These are phyloP conservation scores for Sarcophaga subvicina DNA, from an alignment of 2,888 invertebrate genomes.

Conservation along the genomic window DNA sequence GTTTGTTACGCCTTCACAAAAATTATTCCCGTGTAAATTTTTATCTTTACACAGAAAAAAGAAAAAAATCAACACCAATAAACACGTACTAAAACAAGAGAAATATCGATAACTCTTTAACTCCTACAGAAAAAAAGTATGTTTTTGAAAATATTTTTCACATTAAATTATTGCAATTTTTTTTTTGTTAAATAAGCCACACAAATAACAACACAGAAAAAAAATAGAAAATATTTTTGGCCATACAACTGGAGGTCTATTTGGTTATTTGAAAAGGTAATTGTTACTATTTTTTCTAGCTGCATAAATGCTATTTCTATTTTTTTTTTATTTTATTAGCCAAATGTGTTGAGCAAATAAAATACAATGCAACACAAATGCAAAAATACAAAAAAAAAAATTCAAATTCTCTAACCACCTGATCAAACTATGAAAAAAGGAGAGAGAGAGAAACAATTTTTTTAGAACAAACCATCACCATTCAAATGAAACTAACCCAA, in stretches of 20 bases:
- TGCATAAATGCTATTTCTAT: no score
- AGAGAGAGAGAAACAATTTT: not conserved
- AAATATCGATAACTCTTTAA: slow-evolving; percentile 8
- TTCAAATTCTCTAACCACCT: not conserved
- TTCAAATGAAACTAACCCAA: not conserved
- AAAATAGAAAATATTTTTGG: not conserved
- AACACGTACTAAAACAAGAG: slow-evolving; percentile 15
- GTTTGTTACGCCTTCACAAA: no score
- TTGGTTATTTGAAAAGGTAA: not conserved
- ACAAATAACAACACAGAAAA: not conserved
- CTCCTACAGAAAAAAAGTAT: not conserved
- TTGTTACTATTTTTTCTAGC: not conserved
- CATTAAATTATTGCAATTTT: slow-evolving; percentile 17
- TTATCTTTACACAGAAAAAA: not conserved
- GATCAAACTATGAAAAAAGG: not conserved
- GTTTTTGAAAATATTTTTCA: slow-evolving; percentile 22
- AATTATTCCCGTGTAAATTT: no score
- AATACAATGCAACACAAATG: not conserved
- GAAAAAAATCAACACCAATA: not conserved
- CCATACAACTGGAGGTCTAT: not conserved
- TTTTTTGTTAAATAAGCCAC: not conserved
- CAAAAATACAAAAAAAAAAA: not conserved
- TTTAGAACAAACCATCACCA: not conserved
- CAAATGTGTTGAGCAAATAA: not conserved
- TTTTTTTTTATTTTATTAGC: not conserved